Percentiles rank a stretch among this genome's conserved stretches.
Evolutionary conservation across 2,888 invertebrate genomes (phyloP).

Genomic region (Coremacera marginata): DNA sequence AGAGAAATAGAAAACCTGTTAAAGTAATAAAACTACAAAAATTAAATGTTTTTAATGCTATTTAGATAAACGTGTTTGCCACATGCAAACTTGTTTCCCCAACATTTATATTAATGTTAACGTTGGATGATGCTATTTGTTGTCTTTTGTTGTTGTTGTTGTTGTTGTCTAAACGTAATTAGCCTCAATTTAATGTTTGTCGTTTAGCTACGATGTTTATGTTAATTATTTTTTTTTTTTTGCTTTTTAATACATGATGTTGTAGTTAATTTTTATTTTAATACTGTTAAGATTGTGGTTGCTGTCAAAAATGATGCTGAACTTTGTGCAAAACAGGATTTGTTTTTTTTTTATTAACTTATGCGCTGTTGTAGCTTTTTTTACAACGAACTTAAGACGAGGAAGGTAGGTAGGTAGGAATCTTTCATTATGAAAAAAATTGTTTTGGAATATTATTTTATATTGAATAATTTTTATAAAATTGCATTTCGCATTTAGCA

Average conservation of each 20-base stretch:
- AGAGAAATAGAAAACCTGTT: not conserved
- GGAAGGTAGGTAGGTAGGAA: too few species aligned
- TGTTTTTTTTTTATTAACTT: too few species aligned
- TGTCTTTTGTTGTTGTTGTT: not conserved
- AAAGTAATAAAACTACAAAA: not conserved
- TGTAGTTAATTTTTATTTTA: not conserved
- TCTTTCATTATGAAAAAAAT: too few species aligned
- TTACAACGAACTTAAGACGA: too few species aligned
- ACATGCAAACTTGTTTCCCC: slow-evolving; percentile 18
- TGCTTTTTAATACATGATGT: not conserved
- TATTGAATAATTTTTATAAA: too few species aligned
- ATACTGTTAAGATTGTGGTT: not conserved
- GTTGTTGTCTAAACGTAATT: slow-evolving; percentile 12
- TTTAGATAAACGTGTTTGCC: slow-evolving; percentile 9
- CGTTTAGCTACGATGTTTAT: not conserved
- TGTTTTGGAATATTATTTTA: too few species aligned
- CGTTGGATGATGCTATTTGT: too few species aligned
- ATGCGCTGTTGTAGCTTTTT: too few species aligned
- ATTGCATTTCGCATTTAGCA: too few species aligned
- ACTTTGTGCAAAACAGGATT: not conserved
- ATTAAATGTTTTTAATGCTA: not conserved
- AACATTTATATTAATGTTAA: not conserved
- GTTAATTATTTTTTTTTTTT: slow-evolving; percentile 6
- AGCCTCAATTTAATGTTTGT: slow-evolving; percentile 29
- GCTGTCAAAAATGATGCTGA: not conserved